Evolutionary conservation across 1,140 invertebrate genomes (phyloP).

Genomic region (Scaptomyza graminum): DNA sequence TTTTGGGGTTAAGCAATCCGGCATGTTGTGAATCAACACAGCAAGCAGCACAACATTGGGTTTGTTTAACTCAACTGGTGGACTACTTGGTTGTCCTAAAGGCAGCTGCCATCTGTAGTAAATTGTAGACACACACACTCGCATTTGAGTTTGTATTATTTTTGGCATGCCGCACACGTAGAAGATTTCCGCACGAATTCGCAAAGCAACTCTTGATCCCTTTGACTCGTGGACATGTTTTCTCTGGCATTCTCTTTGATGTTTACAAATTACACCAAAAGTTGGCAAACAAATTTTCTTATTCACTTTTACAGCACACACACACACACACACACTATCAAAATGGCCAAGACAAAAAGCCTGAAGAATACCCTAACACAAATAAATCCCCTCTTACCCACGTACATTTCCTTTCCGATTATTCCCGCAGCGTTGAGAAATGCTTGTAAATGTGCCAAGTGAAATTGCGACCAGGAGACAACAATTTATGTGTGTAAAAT

Average conservation of each 20-base stretch:
- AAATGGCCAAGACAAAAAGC: slow-evolving; percentile 47
- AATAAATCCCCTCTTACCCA: not conserved
- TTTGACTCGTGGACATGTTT: slow-evolving; percentile 82
- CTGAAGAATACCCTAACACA: slow-evolving; percentile 7
- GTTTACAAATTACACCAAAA: slow-evolving; percentile 82
- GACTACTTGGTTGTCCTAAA: slow-evolving; percentile 2
- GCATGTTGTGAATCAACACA: slow-evolving; percentile 22
- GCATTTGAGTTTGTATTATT: not conserved
- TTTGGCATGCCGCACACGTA: slow-evolving; percentile 79
- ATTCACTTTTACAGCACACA: slow-evolving; percentile 67
- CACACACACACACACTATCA: slow-evolving; percentile 39
- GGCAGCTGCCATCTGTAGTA: slow-evolving; percentile 3
- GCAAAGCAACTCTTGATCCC: slow-evolving; percentile 82
- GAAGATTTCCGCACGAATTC: slow-evolving; percentile 82
- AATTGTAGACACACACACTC: not conserved
- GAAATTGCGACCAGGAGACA: slow-evolving; percentile 64
- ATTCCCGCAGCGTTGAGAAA: slow-evolving; percentile 32
- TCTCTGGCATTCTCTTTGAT: slow-evolving; percentile 79
- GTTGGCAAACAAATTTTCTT: slow-evolving; percentile 82
- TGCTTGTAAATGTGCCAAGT: slow-evolving; percentile 62
- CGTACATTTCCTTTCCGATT: slow-evolving; percentile 1
- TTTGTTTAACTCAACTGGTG: slow-evolving; percentile 28
- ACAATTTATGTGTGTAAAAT: slow-evolving; percentile 63
- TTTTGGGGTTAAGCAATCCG: slow-evolving; percentile 2
- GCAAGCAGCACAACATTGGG: slow-evolving; percentile 10